Evolutionary conservation across 2,888 invertebrate species (phyloP).

Genomic region (Hyppa rectilinea): DNA sequence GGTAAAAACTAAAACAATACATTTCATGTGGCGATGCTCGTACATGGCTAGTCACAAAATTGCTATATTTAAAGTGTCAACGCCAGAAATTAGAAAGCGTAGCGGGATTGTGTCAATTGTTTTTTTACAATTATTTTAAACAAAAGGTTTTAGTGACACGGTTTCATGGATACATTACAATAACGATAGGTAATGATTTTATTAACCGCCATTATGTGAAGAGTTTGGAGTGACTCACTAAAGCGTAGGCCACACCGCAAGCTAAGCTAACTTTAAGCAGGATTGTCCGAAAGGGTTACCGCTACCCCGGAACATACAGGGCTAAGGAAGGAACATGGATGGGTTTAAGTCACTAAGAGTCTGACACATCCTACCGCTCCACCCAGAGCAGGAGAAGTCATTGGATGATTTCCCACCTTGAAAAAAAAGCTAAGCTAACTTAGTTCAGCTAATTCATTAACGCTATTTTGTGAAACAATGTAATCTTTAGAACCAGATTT

Average conservation of each 20-base stretch:
- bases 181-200: slow-evolving; percentile 21
- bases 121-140: slow-evolving; percentile 15
- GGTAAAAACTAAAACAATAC: no score
- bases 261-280: not conserved
- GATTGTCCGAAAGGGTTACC: no score
- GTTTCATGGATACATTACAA: slow-evolving; percentile 17
- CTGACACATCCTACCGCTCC: no score
- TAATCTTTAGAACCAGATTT: not conserved
- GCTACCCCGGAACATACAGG: no score
- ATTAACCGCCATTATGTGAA: not conserved
- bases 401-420: no score
- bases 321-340: no score
- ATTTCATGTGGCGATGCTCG: no score
- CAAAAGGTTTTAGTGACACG: slow-evolving; percentile 34
- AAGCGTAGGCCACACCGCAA: not conserved
- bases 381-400: no score
- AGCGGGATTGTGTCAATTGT: not conserved
- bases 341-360: no score
- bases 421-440: not conserved
- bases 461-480: not conserved
- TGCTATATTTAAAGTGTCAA: slow-evolving; percentile 5
- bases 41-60: not conserved
- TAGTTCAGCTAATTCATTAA: not conserved
- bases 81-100: slow-evolving; percentile 40
- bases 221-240: not conserved